These are phyloP conservation scores for Drosophila sturtevanti DNA, from an alignment of 1,140 invertebrate species.

Conservation along the genomic window DNA sequence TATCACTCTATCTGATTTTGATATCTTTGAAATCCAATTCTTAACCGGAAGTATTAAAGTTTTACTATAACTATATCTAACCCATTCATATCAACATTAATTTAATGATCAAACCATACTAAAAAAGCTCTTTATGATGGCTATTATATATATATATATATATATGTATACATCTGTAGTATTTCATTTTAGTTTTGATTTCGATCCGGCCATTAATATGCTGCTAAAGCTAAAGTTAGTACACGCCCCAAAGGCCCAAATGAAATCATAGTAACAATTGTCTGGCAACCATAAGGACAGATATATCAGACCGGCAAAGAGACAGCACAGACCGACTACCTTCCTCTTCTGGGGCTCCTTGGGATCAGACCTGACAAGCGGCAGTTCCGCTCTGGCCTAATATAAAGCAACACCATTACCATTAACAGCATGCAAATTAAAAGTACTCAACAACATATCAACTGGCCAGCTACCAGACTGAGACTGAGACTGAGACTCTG, in stretches of 20 bases:
- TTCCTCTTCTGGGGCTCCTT: slow-evolving; percentile 21
- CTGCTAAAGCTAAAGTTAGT: slow-evolving; percentile 20
- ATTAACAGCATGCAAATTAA: slow-evolving; percentile 81
- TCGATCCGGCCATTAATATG: slow-evolving; percentile 73
- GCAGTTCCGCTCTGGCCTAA: slow-evolving; percentile 44
- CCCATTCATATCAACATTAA: not conserved
- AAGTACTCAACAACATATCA: slow-evolving; percentile 80
- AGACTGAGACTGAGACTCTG: slow-evolving; percentile 4
- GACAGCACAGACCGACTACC: too few species aligned
- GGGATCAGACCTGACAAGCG: not conserved
- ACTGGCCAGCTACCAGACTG: slow-evolving; percentile 66
- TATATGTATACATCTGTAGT: slow-evolving; percentile 10
- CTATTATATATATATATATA: not conserved
- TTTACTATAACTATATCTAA: too few species aligned
- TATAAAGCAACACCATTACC: slow-evolving; percentile 79
- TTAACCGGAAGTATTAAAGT: too few species aligned
- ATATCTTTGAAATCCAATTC: too few species aligned
- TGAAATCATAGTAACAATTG: not conserved
- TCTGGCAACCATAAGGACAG: not conserved
- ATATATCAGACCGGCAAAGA: too few species aligned
- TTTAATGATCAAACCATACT: not conserved
- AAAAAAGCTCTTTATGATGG: slow-evolving; percentile 19
- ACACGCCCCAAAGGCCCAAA: slow-evolving; percentile 11
- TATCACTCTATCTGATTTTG: too few species aligned
- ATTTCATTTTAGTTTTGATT: slow-evolving; percentile 48